These are phyloP conservation scores for Laspeyria flexula DNA, from an alignment of 2,888 invertebrate genomes.

Conservation along the genomic window DNA sequence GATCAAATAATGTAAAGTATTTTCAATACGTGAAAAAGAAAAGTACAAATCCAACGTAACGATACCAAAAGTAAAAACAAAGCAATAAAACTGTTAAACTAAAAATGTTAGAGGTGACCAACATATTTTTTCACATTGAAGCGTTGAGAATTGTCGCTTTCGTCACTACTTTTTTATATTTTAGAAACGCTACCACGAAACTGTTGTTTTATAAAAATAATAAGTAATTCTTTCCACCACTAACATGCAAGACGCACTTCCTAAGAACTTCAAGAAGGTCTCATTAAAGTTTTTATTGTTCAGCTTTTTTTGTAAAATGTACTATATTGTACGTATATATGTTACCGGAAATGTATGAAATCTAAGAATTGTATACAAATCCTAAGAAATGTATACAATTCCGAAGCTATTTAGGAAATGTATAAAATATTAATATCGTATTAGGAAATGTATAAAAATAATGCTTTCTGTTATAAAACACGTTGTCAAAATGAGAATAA, in stretches of 20 bases:
- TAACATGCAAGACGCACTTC: background rate
- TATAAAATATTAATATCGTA: too few relatives aligned
- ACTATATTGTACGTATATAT: too few relatives aligned
- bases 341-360: too few relatives aligned
- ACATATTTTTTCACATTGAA: conserved; percentile 11
- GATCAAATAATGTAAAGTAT: too few relatives aligned
- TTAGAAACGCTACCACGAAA: conserved; percentile 3
- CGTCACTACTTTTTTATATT: conserved; percentile 6
- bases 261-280: background rate
- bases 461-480: too few relatives aligned
- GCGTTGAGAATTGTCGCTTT: conserved; percentile 7
- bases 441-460: too few relatives aligned
- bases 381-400: too few relatives aligned
- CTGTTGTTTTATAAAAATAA: background rate
- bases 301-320: too few relatives aligned
- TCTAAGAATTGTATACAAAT: too few relatives aligned
- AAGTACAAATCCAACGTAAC: background rate
- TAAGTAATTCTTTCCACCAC: background rate
- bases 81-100: background rate
- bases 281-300: too few relatives aligned
- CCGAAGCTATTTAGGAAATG: too few relatives aligned
- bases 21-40: background rate
- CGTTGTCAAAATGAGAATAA: too few relatives aligned
- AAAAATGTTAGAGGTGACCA: conserved; percentile 3
- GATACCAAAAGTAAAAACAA: background rate